Evolutionary conservation across 1,140 invertebrate species (phyloP).

Genomic region (Aphis craccivora): DNA sequence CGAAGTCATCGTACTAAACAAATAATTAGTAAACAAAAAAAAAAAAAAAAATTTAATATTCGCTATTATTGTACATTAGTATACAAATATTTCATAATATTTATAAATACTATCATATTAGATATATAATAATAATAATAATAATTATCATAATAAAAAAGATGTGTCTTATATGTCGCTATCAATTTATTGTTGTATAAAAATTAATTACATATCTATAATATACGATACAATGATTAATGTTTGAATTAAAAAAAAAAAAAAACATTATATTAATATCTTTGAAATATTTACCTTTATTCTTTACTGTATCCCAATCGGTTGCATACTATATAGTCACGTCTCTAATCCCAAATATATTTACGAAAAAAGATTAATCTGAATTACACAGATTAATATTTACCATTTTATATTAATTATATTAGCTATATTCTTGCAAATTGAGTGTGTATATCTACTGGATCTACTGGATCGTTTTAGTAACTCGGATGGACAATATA

Average conservation of each 20-base stretch:
- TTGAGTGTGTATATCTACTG: background rate
- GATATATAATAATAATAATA: background rate
- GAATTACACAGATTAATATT: no score
- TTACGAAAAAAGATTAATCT: no score
- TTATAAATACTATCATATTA: no score
- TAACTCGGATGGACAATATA: background rate
- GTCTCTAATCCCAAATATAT: no score
- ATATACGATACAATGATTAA: background rate
- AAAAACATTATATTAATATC: no score
- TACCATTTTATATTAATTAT: no score
- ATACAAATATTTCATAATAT: no score
- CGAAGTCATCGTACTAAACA: background rate
- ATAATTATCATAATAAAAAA: background rate
- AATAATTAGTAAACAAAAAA: background rate
- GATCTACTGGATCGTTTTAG: background rate
- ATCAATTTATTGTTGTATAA: background rate
- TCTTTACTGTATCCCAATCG: no score
- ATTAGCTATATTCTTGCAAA: background rate
- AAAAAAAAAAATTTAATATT: background rate
- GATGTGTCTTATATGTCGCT: background rate
- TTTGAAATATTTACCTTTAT: no score
- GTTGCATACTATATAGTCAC: no score
- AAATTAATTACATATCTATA: background rate
- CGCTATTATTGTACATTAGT: background rate
- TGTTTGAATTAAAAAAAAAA: no score